Conservation (phyloP, 23 tunicate species). For the Botrylloides violaceus region DNA sequence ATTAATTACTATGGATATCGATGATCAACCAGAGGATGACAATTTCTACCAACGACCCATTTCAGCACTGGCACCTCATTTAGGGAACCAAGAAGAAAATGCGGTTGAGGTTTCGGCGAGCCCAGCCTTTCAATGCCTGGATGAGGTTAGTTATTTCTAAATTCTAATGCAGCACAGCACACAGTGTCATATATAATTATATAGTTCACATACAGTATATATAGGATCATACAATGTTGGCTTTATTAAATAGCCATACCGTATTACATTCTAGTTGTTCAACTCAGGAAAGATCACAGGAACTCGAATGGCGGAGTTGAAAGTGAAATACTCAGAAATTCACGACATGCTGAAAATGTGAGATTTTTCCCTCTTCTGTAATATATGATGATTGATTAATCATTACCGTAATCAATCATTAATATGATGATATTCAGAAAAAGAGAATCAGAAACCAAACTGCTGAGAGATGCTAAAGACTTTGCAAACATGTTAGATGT, state of each 20-base stretch:
- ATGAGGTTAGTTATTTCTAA: conserved; percentile 51
- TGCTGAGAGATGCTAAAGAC: conserved; percentile 65
- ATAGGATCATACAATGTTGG: no score
- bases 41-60: conserved; percentile 53
- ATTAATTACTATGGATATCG: conserved; percentile 48
- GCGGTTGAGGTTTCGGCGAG: conserved; percentile 87
- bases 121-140: conserved; percentile 89
- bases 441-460: conserved; percentile 68
- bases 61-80: conserved; percentile 80
- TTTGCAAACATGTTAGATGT: conserved; percentile 55
- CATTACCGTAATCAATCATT: background rate
- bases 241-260: no score
- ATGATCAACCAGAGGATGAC: conserved; percentile 36
- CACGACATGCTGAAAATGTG: conserved; percentile 75
- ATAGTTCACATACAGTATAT: background rate
- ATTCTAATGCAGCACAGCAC: background rate
- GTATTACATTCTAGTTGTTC: conserved; percentile 44
- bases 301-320: conserved; percentile 85
- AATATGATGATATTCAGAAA: no score
- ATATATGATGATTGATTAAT: no score
- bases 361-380: conserved; percentile 7
- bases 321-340: conserved; percentile 68
- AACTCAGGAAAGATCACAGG: conserved; percentile 86
- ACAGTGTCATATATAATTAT: background rate
- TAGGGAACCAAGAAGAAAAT: conserved; percentile 69